A percentile compares a stretch with the other conserved stretches of the same genome.
Evolutionary conservation across 35 echinoderm and acorn worm genomes (phyloP).

Genomic region (Chiridota heheva): DNA sequence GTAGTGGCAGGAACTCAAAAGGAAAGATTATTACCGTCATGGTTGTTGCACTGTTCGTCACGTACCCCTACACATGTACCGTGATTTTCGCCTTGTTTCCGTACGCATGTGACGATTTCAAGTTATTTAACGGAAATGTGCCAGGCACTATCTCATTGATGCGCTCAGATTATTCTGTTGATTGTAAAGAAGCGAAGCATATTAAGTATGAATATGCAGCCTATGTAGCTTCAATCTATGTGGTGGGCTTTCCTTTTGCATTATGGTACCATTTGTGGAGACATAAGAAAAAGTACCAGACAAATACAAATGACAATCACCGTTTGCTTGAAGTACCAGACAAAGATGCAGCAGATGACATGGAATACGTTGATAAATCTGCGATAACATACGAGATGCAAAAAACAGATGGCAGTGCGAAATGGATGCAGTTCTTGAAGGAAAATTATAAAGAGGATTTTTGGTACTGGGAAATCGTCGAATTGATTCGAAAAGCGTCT

Average conservation of each 20-base stretch:
- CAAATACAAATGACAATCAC: neutral
- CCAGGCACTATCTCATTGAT: neutral
- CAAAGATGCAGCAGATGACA: neutral
- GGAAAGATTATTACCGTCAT: neutral
- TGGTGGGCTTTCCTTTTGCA: constrained; percentile 22
- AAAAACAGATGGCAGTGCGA: neutral
- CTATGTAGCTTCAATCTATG: neutral
- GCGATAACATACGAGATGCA: too few relatives aligned
- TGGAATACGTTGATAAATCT: neutral
- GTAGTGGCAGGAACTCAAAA: neutral
- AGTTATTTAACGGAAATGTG: neutral
- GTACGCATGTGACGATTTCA: neutral
- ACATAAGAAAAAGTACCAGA: neutral
- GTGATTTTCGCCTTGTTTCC: constrained; percentile 17
- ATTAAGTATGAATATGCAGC: neutral
- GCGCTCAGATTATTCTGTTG: constrained; percentile 9
- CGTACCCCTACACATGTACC: neutral
- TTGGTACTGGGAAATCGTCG: constrained; percentile 35
- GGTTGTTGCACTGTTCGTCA: neutral
- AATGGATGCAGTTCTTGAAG: neutral
- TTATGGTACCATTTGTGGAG: neutral
- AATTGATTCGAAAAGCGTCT: neutral
- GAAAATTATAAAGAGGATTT: constrained; percentile 15
- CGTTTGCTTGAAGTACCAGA: neutral
- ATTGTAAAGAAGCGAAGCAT: neutral